A percentile compares a stretch with the other conserved stretches of the same genome.
Conservation (phyloP, 2,888 invertebrate species). For the Synanthedon myopaeformis region DNA sequence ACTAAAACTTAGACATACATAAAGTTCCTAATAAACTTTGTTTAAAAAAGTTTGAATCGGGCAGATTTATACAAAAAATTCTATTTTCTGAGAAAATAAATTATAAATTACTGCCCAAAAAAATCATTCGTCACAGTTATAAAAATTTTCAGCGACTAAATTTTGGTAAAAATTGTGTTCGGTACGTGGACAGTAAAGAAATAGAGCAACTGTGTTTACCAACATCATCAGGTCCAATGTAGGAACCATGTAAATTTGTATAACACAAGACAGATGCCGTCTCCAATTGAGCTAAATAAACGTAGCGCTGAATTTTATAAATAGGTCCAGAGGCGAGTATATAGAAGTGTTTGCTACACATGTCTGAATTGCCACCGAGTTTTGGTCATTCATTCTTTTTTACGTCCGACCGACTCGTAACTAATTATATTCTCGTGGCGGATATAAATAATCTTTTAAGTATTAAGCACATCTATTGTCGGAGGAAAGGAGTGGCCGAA, state of each 20-base stretch:
- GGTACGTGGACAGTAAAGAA: no score
- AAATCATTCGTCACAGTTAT: no score
- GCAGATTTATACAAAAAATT: no score
- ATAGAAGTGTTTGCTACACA: slow-evolving; percentile 6
- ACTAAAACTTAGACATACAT: no score
- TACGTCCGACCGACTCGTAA: slow-evolving; percentile 8
- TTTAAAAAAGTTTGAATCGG: no score
- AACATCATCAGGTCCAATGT: slow-evolving; percentile 3
- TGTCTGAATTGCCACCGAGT: slow-evolving; percentile 5
- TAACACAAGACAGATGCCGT: not conserved
- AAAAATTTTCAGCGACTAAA: no score
- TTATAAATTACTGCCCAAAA: no score
- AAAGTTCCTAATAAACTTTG: no score
- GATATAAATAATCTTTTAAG: slow-evolving; percentile 11
- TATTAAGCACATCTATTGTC: slow-evolving; percentile 12
- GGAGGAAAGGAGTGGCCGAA: slow-evolving; percentile 10
- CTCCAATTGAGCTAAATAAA: slow-evolving; percentile 2
- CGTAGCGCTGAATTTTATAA: slow-evolving; percentile 28
- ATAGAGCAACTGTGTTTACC: not conserved
- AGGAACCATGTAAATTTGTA: not conserved
- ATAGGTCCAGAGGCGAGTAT: slow-evolving; percentile 24
- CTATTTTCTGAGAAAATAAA: no score
- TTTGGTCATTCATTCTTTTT: slow-evolving; percentile 1
- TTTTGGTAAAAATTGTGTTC: no score
- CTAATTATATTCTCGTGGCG: slow-evolving; percentile 10